These are phyloP conservation scores for Aphelenchoides bicaudatus DNA, from an alignment of 2,888 invertebrate genomes.

Conservation along the genomic window DNA sequence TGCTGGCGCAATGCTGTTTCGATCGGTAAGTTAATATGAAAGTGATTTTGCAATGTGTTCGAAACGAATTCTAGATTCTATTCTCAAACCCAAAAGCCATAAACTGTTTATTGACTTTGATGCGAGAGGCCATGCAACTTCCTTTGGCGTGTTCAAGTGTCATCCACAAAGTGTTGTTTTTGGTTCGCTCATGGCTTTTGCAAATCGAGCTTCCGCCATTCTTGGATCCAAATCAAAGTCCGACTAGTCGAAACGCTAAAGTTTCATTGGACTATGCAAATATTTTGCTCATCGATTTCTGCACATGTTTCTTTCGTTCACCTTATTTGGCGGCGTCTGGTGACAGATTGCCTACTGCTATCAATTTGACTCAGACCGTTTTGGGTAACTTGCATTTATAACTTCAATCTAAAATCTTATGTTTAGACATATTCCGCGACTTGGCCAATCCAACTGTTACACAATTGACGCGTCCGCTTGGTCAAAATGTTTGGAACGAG, in stretches of 20 bases:
- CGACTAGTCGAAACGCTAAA: neutral
- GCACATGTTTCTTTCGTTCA: conserved; percentile 53
- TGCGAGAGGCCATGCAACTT: conserved; percentile 56
- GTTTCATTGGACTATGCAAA: neutral
- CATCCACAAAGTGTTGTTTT: conserved; percentile 50
- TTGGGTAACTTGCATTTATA: no score
- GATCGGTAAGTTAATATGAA: conserved; percentile 34
- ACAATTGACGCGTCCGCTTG: conserved; percentile 39
- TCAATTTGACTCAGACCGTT: conserved; percentile 51
- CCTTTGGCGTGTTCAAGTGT: conserved; percentile 56
- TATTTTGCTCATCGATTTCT: conserved; percentile 46
- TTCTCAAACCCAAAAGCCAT: conserved; percentile 40
- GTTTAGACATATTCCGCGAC: conserved; percentile 49
- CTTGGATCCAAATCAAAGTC: conserved; percentile 31
- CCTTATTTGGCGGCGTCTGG: conserved; percentile 50
- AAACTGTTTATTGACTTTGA: conserved; percentile 52
- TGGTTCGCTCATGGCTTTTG: conserved; percentile 47
- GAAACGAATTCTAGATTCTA: conserved; percentile 23
- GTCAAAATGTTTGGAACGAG: conserved; percentile 49
- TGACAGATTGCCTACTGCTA: conserved; percentile 48
- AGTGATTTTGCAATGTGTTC: neutral
- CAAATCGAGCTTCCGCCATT: conserved; percentile 56
- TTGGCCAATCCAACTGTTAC: conserved; percentile 45
- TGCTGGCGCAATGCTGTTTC: conserved; percentile 44
- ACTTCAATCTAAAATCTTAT: no score